Evolutionary conservation across 2,888 invertebrate genomes (phyloP).

Genomic region (Hoplodrina ambigua): DNA sequence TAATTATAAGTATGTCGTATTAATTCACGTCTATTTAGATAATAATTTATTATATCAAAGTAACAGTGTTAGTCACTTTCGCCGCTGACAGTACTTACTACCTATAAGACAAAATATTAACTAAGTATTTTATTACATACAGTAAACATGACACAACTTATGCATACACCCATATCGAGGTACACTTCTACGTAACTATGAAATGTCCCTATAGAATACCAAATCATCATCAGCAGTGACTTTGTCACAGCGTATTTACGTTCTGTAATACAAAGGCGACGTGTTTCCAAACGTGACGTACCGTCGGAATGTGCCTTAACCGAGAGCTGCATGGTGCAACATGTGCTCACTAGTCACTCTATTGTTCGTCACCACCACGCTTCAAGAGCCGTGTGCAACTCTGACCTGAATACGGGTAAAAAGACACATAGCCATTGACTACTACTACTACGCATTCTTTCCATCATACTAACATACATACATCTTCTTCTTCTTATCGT

Average conservation of each 20-base stretch:
- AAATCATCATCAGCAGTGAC: slow-evolving; percentile 23
- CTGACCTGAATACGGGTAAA: neutral
- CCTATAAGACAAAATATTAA: neutral
- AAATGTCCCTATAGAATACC: slow-evolving; percentile 14
- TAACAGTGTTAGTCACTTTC: too few relatives aligned
- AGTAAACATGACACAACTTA: neutral
- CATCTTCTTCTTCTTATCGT: too few relatives aligned
- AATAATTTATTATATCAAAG: too few relatives aligned
- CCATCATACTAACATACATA: too few relatives aligned
- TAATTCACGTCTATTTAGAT: too few relatives aligned
- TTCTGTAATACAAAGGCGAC: slow-evolving; percentile 13
- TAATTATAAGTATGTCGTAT: too few relatives aligned
- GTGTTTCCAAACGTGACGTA: slow-evolving; percentile 46
- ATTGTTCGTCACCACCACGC: slow-evolving; percentile 20
- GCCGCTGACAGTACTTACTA: too few relatives aligned
- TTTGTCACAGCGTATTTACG: neutral
- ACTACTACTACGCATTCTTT: too few relatives aligned
- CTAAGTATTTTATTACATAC: neutral
- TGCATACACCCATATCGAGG: neutral
- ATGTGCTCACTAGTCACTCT: slow-evolving; percentile 17
- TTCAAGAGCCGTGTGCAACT: slow-evolving; percentile 4
- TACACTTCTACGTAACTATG: neutral
- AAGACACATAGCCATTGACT: too few relatives aligned
- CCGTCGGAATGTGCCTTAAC: slow-evolving; percentile 15
- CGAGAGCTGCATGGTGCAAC: slow-evolving; percentile 31